Evolutionary conservation across 2,888 invertebrate species (phyloP).

Genomic region (Drosophila setosimentum): DNA sequence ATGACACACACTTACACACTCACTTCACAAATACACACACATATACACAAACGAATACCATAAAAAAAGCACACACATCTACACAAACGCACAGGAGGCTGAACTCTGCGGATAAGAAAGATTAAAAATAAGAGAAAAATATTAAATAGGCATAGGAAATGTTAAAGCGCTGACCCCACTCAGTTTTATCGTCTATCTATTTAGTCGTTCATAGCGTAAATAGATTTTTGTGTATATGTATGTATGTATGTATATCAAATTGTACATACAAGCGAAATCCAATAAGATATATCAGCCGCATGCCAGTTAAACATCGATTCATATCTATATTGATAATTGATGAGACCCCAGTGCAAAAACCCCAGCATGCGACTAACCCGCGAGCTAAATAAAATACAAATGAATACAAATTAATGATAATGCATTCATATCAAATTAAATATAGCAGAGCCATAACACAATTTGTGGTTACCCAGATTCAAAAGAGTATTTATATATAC

Average conservation of each 20-base stretch:
- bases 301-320: constrained; percentile 6
- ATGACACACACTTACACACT: constrained; percentile 30
- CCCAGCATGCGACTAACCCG: constrained; percentile 37
- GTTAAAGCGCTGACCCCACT: constrained; percentile 26
- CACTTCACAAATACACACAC: constrained; percentile 28
- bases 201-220: constrained; percentile 18
- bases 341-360: constrained; percentile 6
- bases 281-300: constrained; percentile 41
- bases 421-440: constrained; percentile 66
- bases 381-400: constrained; percentile 8
- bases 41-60: constrained; percentile 19
- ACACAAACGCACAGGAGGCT: constrained; percentile 32
- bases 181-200: constrained; percentile 41
- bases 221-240: constrained; percentile 26
- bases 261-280: constrained; percentile 59
- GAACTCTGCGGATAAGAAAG: constrained; percentile 39
- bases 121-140: constrained; percentile 12
- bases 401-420: constrained; percentile 40
- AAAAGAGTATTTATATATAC: constrained; percentile 65
- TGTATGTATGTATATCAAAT: constrained; percentile 63
- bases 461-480: constrained; percentile 28
- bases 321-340: constrained; percentile 11
- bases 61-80: constrained; percentile 10
- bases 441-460: constrained; percentile 25
- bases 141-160: constrained; percentile 35